Base-by-base conservation (phyloP, 2,888 invertebrate species). In the Pristionchus exspectatus region DNA sequence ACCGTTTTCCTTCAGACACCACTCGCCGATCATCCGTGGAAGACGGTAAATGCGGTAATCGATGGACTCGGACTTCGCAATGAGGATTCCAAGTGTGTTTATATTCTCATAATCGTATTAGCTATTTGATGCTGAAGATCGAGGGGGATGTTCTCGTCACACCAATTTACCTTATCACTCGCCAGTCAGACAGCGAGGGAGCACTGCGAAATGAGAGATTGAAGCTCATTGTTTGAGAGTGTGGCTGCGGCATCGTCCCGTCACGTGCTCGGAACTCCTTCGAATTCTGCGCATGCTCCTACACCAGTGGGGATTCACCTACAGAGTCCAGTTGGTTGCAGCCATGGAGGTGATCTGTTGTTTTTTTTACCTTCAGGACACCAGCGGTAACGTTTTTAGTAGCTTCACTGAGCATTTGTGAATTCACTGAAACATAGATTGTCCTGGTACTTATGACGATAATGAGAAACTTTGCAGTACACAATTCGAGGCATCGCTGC, bases 251-350 rank as follows among this genome's bases (percentile, higher is more conserved):
- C 33, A 38, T 74, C 74, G 74, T 7, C 33, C n/a, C 2, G 18
- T 4, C 18, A 12, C 33, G 7, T 33, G 30, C 74, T n/a, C 33
- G 16, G 81, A 81, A 33, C 24, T 87, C n/a, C 66, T 87, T 14
- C 59, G 18, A 24, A 24, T 87, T 0, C 38, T 87, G 14, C 87
- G 87, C 0, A 14, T 87, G 16, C 87, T 87, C 1, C 69, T 87
- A 16, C 87, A 69, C 24, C 30, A 87, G n/a, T 87, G 87, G 87
- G 87, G 87, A 87, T 87, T 87, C 87, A 69, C 87, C 27, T 87
- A 54, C 44, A 66, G 50, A 69, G 66, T 54, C 1, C 87, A 87
- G 30, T 21, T 87, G 44, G 14, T 87, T n/a, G 18, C 5, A 9
- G 27, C 18, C 16, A 24, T 87, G 44, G 69, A 69, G 87, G 87